Percentiles rank a stretch among this genome's conserved stretches.
phyloP scores from a whole-genome alignment of 1,140 invertebrate species.

The Drosophila rufa region DNA sequence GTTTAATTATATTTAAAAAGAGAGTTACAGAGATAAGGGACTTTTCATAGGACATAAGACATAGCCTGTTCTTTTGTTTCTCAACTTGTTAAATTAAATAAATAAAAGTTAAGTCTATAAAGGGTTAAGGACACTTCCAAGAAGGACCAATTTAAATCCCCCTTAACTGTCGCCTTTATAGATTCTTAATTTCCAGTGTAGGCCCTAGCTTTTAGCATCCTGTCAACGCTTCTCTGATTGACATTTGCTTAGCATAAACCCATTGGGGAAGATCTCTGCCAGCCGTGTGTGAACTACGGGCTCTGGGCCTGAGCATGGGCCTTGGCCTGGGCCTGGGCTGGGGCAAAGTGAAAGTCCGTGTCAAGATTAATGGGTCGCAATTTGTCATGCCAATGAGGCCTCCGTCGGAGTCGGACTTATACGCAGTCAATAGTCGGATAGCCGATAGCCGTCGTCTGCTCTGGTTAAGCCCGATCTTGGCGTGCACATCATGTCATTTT shows the following conservation, averaged over 20 bases:
- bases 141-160: not conserved
- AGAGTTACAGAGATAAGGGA: too few species aligned
- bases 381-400: constrained; percentile 71
- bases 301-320: constrained; percentile 11
- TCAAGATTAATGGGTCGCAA: constrained; percentile 77
- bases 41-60: too few species aligned
- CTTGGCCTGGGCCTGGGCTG: constrained; percentile 24
- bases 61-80: too few species aligned
- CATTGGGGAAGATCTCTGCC: constrained; percentile 8
- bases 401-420: constrained; percentile 17
- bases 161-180: fast-evolving
- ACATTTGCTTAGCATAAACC: constrained; percentile 71
- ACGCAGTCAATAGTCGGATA: constrained; percentile 32
- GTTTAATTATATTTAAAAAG: too few species aligned
- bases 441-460: constrained; percentile 30
- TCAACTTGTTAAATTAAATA: too few species aligned
- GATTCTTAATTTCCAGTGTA: constrained; percentile 3
- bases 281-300: constrained; percentile 46
- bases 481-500: constrained; percentile 79
- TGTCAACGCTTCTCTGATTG: constrained; percentile 71
- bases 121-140: too few species aligned
- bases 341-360: constrained; percentile 74
- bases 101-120: too few species aligned
- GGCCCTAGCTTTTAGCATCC: constrained; percentile 39
- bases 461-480: constrained; percentile 48